These are phyloP conservation scores for Stenodera caucasica DNA, from an alignment of 2,888 invertebrate genomes.

Conservation along the genomic window DNA sequence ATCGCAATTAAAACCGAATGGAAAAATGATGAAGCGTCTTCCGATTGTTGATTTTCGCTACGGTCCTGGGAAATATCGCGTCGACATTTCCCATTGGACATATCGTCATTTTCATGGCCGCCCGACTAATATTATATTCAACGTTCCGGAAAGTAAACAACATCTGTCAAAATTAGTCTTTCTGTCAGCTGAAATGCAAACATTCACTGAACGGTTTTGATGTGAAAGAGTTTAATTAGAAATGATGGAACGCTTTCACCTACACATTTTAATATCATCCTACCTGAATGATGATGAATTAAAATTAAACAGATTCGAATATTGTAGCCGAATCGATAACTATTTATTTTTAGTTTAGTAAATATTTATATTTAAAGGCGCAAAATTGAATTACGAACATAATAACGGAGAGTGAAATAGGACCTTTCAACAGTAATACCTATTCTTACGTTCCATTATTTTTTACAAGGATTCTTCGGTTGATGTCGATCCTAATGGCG, in stretches of 20 bases:
- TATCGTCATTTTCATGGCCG: neutral
- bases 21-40: too few species aligned
- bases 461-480: slow-evolving; percentile 26
- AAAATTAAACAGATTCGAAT: neutral
- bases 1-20: too few species aligned
- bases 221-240: slow-evolving; percentile 23
- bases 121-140: slow-evolving; percentile 8
- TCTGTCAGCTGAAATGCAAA: slow-evolving; percentile 15
- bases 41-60: too few species aligned
- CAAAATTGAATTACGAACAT: slow-evolving; percentile 30
- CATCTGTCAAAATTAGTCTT: slow-evolving; percentile 22
- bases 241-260: slow-evolving; percentile 17
- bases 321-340: neutral
- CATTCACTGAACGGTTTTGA: slow-evolving; percentile 12
- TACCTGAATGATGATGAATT: neutral
- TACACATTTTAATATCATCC: neutral
- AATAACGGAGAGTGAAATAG: slow-evolving; percentile 27
- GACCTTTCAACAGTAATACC: slow-evolving; percentile 25
- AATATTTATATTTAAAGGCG: neutral
- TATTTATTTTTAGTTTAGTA: neutral
- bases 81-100: neutral
- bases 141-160: slow-evolving; percentile 16
- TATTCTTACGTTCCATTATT: slow-evolving; percentile 31
- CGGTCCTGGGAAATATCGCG: neutral
- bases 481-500: slow-evolving; percentile 25